Percentiles rank a stretch among this genome's conserved stretches.
Conservation (phyloP, 2,113 vertebrate genomes). For the Hydrochoerus hydrochaeris region DNA sequence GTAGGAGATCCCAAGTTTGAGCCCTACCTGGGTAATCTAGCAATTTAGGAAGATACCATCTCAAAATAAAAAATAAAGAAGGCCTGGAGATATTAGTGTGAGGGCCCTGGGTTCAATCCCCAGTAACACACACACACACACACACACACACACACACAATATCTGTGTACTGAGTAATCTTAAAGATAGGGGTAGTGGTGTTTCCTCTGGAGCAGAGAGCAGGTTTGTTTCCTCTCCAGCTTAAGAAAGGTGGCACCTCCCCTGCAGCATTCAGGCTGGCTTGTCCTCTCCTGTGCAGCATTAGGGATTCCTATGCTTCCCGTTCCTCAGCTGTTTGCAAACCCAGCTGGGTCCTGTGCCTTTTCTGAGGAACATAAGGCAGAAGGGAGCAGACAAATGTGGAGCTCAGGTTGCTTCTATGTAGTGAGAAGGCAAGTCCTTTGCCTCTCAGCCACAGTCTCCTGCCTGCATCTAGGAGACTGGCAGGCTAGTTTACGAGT, state of each 20-base stretch:
- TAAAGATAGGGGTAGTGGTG: not conserved
- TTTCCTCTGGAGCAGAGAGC: not conserved
- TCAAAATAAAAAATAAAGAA: not conserved
- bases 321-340: not conserved
- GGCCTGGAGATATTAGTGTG: not conserved
- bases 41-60: not conserved
- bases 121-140: not conserved
- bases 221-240: not conserved
- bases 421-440: not conserved
- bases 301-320: not conserved
- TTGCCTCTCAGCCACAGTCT: not conserved
- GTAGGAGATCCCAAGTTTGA: not conserved
- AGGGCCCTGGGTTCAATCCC: not conserved
- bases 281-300: not conserved
- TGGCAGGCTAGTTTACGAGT: not conserved
- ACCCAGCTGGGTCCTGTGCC: not conserved
- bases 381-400: not conserved
- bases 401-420: not conserved
- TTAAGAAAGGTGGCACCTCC: not conserved
- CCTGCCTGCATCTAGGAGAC: not conserved
- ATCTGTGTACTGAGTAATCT: not conserved
- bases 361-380: too few relatives aligned
- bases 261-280: not conserved
- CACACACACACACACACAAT: not conserved
- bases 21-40: not conserved